A percentile compares a stretch with the other conserved stretches of the same genome.
These are phyloP conservation scores for Collichthys lucidus DNA, from an alignment of 2,113 vertebrate genomes.

Conservation along the genomic window DNA sequence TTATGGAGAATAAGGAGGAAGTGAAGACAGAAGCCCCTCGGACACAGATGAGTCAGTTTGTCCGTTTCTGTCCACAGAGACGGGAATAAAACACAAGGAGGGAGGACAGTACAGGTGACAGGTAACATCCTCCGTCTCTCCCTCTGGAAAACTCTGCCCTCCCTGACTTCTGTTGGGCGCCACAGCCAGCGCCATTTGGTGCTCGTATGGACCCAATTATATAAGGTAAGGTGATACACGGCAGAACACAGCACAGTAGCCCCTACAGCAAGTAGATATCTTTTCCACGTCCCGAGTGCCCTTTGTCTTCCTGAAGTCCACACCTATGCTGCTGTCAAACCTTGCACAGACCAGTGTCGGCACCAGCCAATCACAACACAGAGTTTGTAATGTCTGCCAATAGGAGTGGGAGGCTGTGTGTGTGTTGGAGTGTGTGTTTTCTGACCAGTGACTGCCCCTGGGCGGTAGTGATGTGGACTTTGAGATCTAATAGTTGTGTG, in stretches of 20 bases:
- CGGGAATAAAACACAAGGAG: slow-evolving; percentile 16
- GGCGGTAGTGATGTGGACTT: slow-evolving; percentile 69
- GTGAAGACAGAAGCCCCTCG: slow-evolving; percentile 61
- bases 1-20: slow-evolving; percentile 69
- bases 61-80: slow-evolving; percentile 66
- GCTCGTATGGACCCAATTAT: slow-evolving; percentile 80
- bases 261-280: slow-evolving; percentile 76
- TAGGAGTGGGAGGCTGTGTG: slow-evolving; percentile 32
- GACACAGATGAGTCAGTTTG: slow-evolving; percentile 63
- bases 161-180: slow-evolving; percentile 45
- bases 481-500: slow-evolving; percentile 64
- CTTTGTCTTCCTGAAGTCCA: slow-evolving; percentile 76
- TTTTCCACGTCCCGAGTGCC: slow-evolving; percentile 70
- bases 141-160: slow-evolving; percentile 61
- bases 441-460: slow-evolving; percentile 58
- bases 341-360: slow-evolving; percentile 48
- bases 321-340: slow-evolving; percentile 64
- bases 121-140: slow-evolving; percentile 59
- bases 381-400: slow-evolving; percentile 34
- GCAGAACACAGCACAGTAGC: slow-evolving; percentile 57
- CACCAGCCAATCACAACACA: slow-evolving; percentile 65
- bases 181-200: slow-evolving; percentile 78
- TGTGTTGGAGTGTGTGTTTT: slow-evolving; percentile 20
- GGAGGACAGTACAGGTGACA: slow-evolving; percentile 58
- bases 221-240: slow-evolving; percentile 83